These are phyloP conservation scores for Chymomyza amoena DNA, from an alignment of 2,888 invertebrate species.

Conservation along the genomic window DNA sequence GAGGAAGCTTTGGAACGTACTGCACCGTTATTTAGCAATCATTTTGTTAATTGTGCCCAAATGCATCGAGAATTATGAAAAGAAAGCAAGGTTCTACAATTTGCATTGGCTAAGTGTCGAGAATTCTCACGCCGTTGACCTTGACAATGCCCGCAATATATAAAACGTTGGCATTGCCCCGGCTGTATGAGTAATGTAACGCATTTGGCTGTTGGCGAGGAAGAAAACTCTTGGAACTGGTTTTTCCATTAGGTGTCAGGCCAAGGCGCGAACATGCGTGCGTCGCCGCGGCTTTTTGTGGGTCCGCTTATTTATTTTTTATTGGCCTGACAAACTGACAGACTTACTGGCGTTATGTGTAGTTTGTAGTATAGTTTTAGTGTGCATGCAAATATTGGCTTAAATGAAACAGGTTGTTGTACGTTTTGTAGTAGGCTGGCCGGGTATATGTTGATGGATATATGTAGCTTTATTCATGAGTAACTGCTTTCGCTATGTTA, in stretches of 20 bases:
- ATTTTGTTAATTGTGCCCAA: slow-evolving; percentile 64
- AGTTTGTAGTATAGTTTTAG: not conserved
- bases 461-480: not conserved
- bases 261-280: too few relatives aligned
- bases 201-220: slow-evolving; percentile 37
- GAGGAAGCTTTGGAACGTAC: slow-evolving; percentile 53
- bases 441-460: not conserved
- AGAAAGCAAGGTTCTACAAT: slow-evolving; percentile 52
- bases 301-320: not conserved
- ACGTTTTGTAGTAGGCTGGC: not conserved
- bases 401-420: not conserved
- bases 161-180: not conserved
- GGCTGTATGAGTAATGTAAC: not conserved
- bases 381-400: not conserved
- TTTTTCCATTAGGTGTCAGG: slow-evolving; percentile 43
- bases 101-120: slow-evolving; percentile 49
- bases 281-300: slow-evolving; percentile 16
- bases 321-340: not conserved
- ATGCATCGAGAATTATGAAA: slow-evolving; percentile 43
- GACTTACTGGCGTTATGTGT: not conserved
- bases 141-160: slow-evolving; percentile 56
- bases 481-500: slow-evolving; percentile 44
- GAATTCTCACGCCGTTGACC: slow-evolving; percentile 59
- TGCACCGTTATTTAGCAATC: not conserved
- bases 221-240: slow-evolving; percentile 55